Percentiles rank a stretch among this genome's conserved stretches.
Conservation (phyloP, 2,797 vertebrate species). For the Rhinella marina region DNA sequence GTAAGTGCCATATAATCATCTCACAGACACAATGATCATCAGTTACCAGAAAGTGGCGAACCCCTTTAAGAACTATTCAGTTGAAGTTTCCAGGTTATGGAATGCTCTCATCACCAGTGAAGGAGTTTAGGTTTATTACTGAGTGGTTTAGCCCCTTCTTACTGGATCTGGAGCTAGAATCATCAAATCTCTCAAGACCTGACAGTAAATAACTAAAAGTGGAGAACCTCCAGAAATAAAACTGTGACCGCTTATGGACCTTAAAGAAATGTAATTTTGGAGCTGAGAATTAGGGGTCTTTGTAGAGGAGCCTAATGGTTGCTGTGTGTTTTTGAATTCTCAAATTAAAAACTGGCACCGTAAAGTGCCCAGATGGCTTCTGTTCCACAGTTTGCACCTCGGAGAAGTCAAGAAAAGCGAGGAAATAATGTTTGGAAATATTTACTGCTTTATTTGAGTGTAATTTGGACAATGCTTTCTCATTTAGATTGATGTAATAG, state of each 20-base stretch:
- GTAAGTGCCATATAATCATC: no score
- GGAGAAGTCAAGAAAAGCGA: neutral
- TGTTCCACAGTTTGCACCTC: slow-evolving; percentile 12
- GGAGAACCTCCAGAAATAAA: neutral
- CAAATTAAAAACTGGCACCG: slow-evolving; percentile 43
- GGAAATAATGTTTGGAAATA: slow-evolving; percentile 50
- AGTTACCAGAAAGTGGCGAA: no score
- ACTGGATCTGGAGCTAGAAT: neutral
- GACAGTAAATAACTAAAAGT: neutral
- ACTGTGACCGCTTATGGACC: neutral
- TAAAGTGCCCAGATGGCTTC: slow-evolving; percentile 37
- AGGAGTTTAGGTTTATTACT: no score
- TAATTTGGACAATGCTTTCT: slow-evolving; percentile 47
- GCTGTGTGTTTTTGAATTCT: slow-evolving; percentile 12
- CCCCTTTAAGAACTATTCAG: neutral
- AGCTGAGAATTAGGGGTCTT: neutral
- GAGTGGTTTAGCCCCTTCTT: neutral
- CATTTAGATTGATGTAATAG: slow-evolving; percentile 55
- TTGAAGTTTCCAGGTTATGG: neutral
- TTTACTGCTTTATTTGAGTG: slow-evolving; percentile 55
- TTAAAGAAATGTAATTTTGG: neutral
- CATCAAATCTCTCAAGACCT: neutral
- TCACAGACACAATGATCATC: no score
- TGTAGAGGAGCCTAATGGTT: neutral
- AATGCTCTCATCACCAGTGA: no score